Percentiles rank a stretch among this genome's conserved stretches.
Evolutionary conservation across 2,888 invertebrate genomes (phyloP).

Genomic region (Autographa gamma): DNA sequence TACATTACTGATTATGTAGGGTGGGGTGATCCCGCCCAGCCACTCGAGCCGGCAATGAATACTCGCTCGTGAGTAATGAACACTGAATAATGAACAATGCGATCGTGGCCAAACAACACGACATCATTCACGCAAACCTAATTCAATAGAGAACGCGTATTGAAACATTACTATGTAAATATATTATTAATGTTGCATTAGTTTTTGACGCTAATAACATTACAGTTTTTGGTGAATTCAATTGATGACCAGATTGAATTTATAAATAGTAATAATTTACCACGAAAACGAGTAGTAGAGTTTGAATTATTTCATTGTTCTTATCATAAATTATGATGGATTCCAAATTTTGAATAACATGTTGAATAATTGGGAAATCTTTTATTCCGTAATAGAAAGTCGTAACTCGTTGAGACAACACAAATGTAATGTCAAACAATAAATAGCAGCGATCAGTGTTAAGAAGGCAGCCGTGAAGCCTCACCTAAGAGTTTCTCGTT

Average conservation of each 20-base stretch:
- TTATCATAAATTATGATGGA: not conserved
- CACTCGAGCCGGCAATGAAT: slow-evolving; percentile 52
- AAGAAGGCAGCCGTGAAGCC: slow-evolving; percentile 27
- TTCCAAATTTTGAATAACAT: too few species aligned
- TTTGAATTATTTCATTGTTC: not conserved
- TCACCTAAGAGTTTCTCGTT: slow-evolving; percentile 58
- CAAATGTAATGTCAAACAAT: not conserved
- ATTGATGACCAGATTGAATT: slow-evolving; percentile 27
- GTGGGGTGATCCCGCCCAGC: slow-evolving; percentile 32
- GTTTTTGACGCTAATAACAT: slow-evolving; percentile 41
- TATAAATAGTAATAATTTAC: slow-evolving; percentile 29
- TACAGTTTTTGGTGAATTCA: slow-evolving; percentile 6
- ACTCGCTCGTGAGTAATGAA: slow-evolving; percentile 58
- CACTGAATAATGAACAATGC: slow-evolving; percentile 61
- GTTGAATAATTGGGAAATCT: too few species aligned
- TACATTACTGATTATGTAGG: slow-evolving; percentile 44
- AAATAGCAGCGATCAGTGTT: slow-evolving; percentile 14
- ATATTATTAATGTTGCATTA: slow-evolving; percentile 27
- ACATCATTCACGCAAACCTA: slow-evolving; percentile 60
- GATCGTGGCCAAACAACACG: slow-evolving; percentile 57
- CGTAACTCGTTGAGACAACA: not conserved
- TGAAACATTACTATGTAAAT: slow-evolving; percentile 47
- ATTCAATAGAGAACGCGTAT: slow-evolving; percentile 49
- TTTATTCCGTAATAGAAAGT: too few species aligned
- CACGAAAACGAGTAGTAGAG: slow-evolving; percentile 13